Evolutionary conservation across 2,113 vertebrate genomes (phyloP).

Genomic region (Phocoena phocoena): DNA sequence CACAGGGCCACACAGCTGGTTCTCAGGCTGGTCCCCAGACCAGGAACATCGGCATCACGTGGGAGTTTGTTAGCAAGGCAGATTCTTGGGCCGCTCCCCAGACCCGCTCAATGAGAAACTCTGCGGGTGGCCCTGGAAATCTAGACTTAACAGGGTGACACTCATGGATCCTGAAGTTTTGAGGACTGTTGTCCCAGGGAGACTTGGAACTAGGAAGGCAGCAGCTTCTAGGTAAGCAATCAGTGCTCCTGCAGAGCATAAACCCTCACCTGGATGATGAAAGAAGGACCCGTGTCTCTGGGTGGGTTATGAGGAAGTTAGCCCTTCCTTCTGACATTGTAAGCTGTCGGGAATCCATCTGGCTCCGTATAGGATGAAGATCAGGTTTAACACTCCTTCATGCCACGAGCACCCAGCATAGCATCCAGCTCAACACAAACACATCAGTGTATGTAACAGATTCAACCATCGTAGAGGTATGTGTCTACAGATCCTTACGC

Average conservation of each 20-base stretch:
- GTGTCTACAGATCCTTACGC: background rate
- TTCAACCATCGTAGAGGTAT: background rate
- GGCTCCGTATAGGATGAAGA: background rate
- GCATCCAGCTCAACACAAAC: background rate
- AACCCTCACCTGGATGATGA: background rate
- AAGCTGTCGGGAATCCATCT: background rate
- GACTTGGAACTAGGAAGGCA: background rate
- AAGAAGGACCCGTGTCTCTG: background rate
- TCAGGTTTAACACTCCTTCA: background rate
- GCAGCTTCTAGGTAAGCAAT: too few species aligned
- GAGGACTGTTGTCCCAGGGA: background rate
- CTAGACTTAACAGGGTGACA: background rate
- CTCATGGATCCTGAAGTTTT: background rate
- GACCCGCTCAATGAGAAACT: background rate
- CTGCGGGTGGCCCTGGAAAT: background rate
- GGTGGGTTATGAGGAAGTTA: background rate
- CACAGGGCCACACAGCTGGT: background rate
- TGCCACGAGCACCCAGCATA: background rate
- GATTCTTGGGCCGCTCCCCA: background rate
- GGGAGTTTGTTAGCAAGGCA: background rate
- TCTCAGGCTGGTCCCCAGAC: background rate
- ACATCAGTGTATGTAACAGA: background rate
- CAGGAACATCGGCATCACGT: rapidly evolving
- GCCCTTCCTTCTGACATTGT: background rate
- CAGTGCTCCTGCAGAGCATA: rapidly evolving